Evolutionary conservation across 2,888 invertebrate genomes (phyloP), one percentile per base, ranked within the genome.

Genomic region (Autographa pulchrina): DNA sequence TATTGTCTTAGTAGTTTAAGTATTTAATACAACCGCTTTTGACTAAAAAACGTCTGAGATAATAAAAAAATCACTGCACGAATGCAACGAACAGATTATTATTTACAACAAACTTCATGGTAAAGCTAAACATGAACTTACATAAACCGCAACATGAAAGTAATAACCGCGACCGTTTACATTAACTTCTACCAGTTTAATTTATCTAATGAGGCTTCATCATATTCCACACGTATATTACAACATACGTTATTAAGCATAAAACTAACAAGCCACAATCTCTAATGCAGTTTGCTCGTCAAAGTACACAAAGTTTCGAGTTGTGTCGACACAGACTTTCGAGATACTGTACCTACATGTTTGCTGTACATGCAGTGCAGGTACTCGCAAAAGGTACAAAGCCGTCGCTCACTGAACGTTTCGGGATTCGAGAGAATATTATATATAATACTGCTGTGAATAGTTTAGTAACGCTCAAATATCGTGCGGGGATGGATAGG

Each of bases 231-330:
- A 58, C 43, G 14, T 7, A 18, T 43, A 14, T 77, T 65, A 65
- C 54, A 72, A 48, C 63, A 68, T 68, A 72, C 71, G 63, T 78
- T 66, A 62, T 67, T 65, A 68, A 72, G 61, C 64, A 70, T 72
- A 63, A 71, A 72, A 72, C 72, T 76, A 74, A 72, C 60, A 71
- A 74, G 64, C 61, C 14, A 75, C 70, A 75, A 71, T 65, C 61
- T 74, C 72, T 84, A 72, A 83, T 64, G 69, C 62, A 82, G 69
- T 82, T 84, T 72, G 71, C 74, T 72, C n/a, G 58, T 66, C 59
- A 65, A 65, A 70, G 67, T 78, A 75, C 75, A 77, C 63, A 72
- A 69, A 80, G 68, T 73, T 70, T 31, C 9, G 18, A 52, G 56
- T 25, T 41, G 58, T 54, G 52, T 18, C 62, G 48, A 58, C 70